These are phyloP conservation scores for Parazoanthus swiftii DNA, from an alignment of 92 coral and sea anemone genomes.

Conservation along the genomic window DNA sequence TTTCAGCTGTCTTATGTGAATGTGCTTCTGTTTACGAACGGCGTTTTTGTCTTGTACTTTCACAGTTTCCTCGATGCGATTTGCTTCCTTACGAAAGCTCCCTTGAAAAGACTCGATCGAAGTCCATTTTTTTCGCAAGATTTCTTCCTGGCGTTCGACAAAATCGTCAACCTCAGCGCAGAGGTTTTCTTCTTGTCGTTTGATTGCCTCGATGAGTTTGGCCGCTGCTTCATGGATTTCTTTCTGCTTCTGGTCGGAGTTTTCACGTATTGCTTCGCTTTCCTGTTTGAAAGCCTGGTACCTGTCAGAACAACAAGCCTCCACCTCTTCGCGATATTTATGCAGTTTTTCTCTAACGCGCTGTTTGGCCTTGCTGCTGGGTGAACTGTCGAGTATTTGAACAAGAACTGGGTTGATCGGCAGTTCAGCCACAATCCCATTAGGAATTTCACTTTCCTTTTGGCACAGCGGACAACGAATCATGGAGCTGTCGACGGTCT, in stretches of 20 bases:
- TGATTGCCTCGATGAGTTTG: conserved; percentile 30
- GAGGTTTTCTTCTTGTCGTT: conserved; percentile 35
- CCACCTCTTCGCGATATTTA: conserved; percentile 32
- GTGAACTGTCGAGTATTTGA: conserved; percentile 36
- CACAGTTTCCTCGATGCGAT: conserved; percentile 20
- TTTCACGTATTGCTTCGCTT: conserved; percentile 40
- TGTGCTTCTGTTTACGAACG: conserved; percentile 29
- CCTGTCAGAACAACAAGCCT: conserved; percentile 29
- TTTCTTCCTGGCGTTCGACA: conserved; percentile 39
- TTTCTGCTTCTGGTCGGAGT: conserved; percentile 24
- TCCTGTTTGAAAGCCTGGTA: conserved; percentile 44
- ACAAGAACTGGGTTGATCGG: conserved; percentile 32
- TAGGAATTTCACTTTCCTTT: conserved; percentile 33
- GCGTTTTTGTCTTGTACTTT: conserved; percentile 11
- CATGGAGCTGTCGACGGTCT: conserved; percentile 11
- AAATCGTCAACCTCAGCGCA: conserved; percentile 43
- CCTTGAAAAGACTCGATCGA: conserved; percentile 23
- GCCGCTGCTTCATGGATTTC: conserved; percentile 39
- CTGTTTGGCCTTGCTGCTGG: conserved; percentile 21
- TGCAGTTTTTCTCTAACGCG: conserved; percentile 26
- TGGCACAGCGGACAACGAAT: conserved; percentile 41
- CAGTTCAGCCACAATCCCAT: conserved; percentile 17
- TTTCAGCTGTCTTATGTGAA: conserved; percentile 16
- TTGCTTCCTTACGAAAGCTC: conserved; percentile 24
- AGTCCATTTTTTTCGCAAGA: conserved; percentile 32